Base-by-base conservation (phyloP, 2,113 vertebrate species). In the Phainopepla nitens region DNA sequence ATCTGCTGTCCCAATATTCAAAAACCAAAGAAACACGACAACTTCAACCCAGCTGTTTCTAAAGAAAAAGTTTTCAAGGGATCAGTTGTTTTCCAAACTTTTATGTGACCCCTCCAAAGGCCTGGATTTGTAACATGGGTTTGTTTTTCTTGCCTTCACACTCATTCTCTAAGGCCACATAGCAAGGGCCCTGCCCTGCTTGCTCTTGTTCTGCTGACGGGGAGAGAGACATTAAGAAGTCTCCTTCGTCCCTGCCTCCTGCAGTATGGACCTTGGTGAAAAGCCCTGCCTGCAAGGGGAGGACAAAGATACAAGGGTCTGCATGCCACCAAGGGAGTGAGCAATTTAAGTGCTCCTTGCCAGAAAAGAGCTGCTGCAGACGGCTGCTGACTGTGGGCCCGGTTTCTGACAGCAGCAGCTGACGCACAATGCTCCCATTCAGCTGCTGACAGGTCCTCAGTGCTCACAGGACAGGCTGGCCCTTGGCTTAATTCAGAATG, bases 401-500 rank as follows among this genome's bases (percentile, higher is more conserved):
- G 2, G n/a, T 93, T 93, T 77, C 78, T 96, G 97, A 95, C 93
- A 96, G 94, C 89, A 86, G 95, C 96, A 97, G 96, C 95, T 97
- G 96, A 95, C 0, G 1, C 76, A 96, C 92, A 96, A 90, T 75
- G 90, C 87, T 90, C 66, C 84, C 85, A 94, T 95, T 97, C 95
- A 97, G 91, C 60, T 7, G 6, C 78, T 73, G 83, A 72, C 92
- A 93, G 87, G 76, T 82, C 90, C 89, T 94, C 17, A 5, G 72
- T 7, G 33, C 85, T 94, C 92, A 20, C 61, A 90, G 90, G 66
- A 87, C 7, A 0, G 75, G 71, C 65, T 11, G 7, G 71, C 72
- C 85, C 86, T 87, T 17, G 16, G 47, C 62, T 96, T 93, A 88
- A 89, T 80, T 65, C 87, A 21, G 20, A 82, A 44, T 94, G 80